These are phyloP conservation scores for Amiota mariae DNA, from an alignment of 2,888 invertebrate genomes.

Conservation along the genomic window DNA sequence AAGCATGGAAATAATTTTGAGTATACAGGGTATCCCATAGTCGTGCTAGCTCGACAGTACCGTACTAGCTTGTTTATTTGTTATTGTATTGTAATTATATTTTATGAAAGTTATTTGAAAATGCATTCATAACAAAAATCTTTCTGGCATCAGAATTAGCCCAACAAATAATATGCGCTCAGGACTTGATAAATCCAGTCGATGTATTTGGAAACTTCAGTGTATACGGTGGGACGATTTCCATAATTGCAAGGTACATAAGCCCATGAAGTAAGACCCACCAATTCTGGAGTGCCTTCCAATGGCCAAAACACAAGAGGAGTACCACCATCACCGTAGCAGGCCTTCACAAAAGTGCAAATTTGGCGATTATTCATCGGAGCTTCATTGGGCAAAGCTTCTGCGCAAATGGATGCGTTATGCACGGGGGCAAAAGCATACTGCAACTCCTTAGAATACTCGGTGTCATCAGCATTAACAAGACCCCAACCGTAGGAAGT, in stretches of 20 bases:
- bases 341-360: constrained; percentile 57
- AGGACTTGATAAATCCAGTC: constrained; percentile 63
- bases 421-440: constrained; percentile 54
- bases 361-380: constrained; percentile 53
- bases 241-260: constrained; percentile 65
- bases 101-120: no score
- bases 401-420: constrained; percentile 44
- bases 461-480: constrained; percentile 46
- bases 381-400: constrained; percentile 54
- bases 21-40: no score
- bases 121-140: not conserved
- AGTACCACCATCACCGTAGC: constrained; percentile 66
- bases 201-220: constrained; percentile 52
- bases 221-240: constrained; percentile 59
- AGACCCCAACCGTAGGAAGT: constrained; percentile 65
- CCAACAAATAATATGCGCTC: constrained; percentile 59
- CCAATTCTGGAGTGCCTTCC: constrained; percentile 54
- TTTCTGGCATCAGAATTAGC: constrained; percentile 38
- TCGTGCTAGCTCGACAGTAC: no score
- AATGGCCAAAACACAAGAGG: constrained; percentile 61
- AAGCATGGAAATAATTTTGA: no score
- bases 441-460: constrained; percentile 57
- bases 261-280: constrained; percentile 62
- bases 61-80: no score
- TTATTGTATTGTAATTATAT: no score